A percentile compares a stretch with the other conserved stretches of the same genome.
These are phyloP conservation scores for Aplocera efformata DNA, from an alignment of 2,888 invertebrate species.

Conservation along the genomic window DNA sequence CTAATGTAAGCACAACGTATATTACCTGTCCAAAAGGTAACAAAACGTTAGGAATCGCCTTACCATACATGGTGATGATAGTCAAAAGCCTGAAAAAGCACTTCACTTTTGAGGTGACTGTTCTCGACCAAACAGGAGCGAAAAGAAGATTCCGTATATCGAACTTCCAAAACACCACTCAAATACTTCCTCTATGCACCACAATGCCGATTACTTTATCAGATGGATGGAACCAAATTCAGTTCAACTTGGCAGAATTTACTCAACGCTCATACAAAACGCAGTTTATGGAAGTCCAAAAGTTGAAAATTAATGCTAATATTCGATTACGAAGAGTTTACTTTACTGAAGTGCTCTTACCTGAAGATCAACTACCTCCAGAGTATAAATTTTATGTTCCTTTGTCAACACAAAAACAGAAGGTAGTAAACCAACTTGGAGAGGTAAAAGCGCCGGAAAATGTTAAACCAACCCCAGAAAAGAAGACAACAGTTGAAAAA, in stretches of 20 bases:
- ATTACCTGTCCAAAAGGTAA: conserved; percentile 96
- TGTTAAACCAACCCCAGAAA: conserved; percentile 7
- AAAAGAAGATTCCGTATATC: conserved; percentile 95
- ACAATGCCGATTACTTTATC: conserved; percentile 98
- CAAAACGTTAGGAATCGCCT: conserved; percentile 93
- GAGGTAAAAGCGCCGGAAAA: conserved; percentile 27
- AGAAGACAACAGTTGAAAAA: conserved; percentile 6
- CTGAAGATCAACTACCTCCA: conserved; percentile 93
- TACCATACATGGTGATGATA: conserved; percentile 97
- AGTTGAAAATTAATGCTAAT: conserved; percentile 97
- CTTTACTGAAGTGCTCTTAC: conserved; percentile 92
- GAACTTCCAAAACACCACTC: conserved; percentile 94
- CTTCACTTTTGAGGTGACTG: conserved; percentile 94
- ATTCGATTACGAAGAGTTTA: conserved; percentile 96
- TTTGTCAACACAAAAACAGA: conserved; percentile 57
- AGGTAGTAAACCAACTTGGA: conserved; percentile 33
- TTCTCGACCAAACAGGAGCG: conserved; percentile 93
- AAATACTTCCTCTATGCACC: conserved; percentile 89
- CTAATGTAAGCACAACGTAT: conserved; percentile 97
- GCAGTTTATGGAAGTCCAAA: conserved; percentile 92
- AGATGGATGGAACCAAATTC: conserved; percentile 94
- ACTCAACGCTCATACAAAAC: conserved; percentile 97
- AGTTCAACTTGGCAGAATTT: conserved; percentile 98
- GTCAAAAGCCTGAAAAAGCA: conserved; percentile 98
- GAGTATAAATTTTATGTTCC: conserved; percentile 93